These are phyloP conservation scores for Parapristionchus giblindavisi DNA, from an alignment of 2,888 invertebrate species.

Conservation along the genomic window DNA sequence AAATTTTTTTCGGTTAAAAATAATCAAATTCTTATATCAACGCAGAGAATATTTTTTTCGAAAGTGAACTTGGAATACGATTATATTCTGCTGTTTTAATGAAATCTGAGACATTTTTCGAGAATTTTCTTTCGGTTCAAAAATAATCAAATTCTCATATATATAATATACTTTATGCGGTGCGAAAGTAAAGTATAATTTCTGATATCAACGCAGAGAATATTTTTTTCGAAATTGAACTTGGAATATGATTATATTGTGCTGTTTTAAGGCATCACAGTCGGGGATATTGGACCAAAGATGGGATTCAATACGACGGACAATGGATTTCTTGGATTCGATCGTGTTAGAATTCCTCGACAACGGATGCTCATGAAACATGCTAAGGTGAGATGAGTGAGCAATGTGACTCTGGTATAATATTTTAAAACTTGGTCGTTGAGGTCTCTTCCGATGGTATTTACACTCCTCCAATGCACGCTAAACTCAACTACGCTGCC, in stretches of 20 bases:
- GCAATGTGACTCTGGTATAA: background rate
- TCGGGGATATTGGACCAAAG: conserved; percentile 94
- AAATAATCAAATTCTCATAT: no score
- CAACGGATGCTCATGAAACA: conserved; percentile 92
- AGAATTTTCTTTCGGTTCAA: no score
- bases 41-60: no score
- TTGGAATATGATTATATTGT: background rate
- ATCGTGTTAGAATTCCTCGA: conserved; percentile 86
- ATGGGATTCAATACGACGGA: conserved; percentile 90
- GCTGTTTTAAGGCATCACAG: conserved; percentile 77
- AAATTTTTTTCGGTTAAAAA: no score
- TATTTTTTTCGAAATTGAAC: no score
- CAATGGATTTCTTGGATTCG: conserved; percentile 89
- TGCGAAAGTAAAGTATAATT: no score
- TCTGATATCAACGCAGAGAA: no score
- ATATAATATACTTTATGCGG: no score
- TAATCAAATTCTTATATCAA: no score
- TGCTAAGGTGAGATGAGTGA: conserved; percentile 80
- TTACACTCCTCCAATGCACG: conserved; percentile 83
- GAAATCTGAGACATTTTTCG: no score
- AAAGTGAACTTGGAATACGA: background rate
- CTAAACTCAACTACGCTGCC: conserved; percentile 86
- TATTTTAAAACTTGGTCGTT: background rate
- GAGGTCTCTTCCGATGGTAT: conserved; percentile 78
- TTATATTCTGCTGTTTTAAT: background rate